Base-by-base conservation (phyloP, 30 jellyfish, hydroid and myxozoan genomes). In the Hydra vulgaris region DNA sequence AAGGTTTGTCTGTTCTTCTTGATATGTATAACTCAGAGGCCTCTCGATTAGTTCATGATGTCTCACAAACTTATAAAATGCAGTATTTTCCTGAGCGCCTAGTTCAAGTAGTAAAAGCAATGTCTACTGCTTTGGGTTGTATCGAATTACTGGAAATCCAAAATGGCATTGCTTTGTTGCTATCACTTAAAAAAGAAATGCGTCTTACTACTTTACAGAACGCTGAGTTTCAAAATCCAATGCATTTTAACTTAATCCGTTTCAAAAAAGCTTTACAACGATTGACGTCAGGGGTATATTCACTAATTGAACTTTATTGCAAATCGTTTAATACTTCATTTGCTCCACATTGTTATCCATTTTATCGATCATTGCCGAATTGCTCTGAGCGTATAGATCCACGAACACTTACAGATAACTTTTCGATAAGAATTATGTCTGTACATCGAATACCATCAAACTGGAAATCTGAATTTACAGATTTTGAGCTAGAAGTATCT, bases 21-120 rank as follows among this genome's bases (percentile, higher is more conserved):
- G 98, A 91, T 15, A 82, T 96, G n/a, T 91, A 91, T 27, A 86
- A 91, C 72, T 27, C 56, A n/a, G 98, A 91, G 83, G 94, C 81
- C 54, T 96, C 92, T 18, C 72, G 72, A 74, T 81, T 91, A 20
- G n/a, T 86, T 0, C 20, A 70, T 53, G 82, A 84, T 70, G 98
- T 86, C 24, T 7, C 96, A 17, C 66, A 84, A 27, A n/a, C 83
- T 18, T 17, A 67, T 1, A 71, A 82, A 7, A 74, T 87, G n/a
- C 67, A 71, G 19, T 91, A 86, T 78, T 82, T 87, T 66, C 96
- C 96, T 0, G 95, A 92, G 52, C 83, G 93, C 52, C 53, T 92
- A 16, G 79, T 92, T 12, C 98, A 92, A 56, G 79, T 81, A 72
- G 98, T 92, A 53, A 92, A 92, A 71, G 96, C 98, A 15, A 68